These are phyloP conservation scores for Empidonax traillii DNA, from an alignment of 2,113 vertebrate species.

Conservation along the genomic window DNA sequence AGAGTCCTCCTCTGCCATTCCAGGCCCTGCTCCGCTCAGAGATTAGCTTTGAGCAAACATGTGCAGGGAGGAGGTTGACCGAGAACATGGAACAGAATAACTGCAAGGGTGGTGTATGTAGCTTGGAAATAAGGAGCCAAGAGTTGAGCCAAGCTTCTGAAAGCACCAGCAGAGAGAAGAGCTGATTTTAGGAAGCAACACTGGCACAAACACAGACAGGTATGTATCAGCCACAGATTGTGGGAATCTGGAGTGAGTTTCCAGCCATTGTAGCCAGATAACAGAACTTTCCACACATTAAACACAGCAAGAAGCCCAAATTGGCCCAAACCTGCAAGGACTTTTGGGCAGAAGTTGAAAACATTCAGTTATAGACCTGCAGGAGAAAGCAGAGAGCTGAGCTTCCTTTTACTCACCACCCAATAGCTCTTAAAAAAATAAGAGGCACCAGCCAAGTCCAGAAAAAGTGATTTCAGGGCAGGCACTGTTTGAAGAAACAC, in stretches of 20 bases:
- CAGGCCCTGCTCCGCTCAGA: not conserved
- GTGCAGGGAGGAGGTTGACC: fast-evolving
- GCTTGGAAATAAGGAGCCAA: not conserved
- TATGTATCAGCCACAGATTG: fast-evolving
- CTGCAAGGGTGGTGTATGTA: fast-evolving
- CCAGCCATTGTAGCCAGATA: fast-evolving
- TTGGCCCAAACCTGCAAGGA: not conserved
- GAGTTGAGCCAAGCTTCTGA: fast-evolving
- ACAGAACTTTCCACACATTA: not conserved
- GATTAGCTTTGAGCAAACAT: not conserved
- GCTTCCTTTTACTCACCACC: fast-evolving
- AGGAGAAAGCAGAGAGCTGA: not conserved
- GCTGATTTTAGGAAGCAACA: not conserved
- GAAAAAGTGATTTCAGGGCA: not conserved
- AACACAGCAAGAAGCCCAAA: not conserved
- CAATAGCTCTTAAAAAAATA: not conserved
- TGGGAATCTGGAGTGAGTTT: not conserved
- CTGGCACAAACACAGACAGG: not conserved
- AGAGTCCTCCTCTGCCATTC: not conserved
- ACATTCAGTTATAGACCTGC: fast-evolving
- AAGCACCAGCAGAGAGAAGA: fast-evolving
- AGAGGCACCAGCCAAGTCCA: not conserved
- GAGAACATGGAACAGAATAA: not conserved
- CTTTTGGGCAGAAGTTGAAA: not conserved
- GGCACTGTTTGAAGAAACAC: not conserved